A percentile compares a stretch with the other conserved stretches of the same genome.
Evolutionary conservation across 2,888 invertebrate species (phyloP).

Genomic region (Brachypalpus laphriformis): DNA sequence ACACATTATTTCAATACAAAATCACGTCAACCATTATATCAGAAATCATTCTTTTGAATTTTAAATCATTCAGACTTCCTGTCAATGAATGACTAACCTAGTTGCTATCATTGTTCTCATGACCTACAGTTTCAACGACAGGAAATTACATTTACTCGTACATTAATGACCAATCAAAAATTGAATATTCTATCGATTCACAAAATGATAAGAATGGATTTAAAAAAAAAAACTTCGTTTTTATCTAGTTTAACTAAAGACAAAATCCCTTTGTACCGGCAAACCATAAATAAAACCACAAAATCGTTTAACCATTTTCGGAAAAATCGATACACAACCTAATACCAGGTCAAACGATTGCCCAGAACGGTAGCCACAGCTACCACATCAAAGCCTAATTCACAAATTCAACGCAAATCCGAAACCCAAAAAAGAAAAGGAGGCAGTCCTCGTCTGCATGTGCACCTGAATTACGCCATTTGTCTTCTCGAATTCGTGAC

Average conservation of each 20-base stretch:
- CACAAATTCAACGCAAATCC: constrained; percentile 34
- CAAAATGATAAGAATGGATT: not conserved
- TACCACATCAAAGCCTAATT: constrained; percentile 33
- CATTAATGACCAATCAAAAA: not conserved
- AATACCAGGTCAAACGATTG: constrained; percentile 19
- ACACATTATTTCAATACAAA: no score
- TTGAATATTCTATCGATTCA: not conserved
- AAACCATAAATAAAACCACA: constrained; percentile 15
- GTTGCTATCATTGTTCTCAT: not conserved
- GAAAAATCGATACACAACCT: constrained; percentile 14
- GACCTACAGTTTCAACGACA: not conserved
- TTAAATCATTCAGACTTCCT: no score
- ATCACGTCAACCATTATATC: no score
- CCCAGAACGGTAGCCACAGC: constrained; percentile 5
- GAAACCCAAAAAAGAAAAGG: not conserved
- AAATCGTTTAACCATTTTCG: not conserved
- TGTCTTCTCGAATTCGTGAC: constrained; percentile 29
- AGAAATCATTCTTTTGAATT: no score
- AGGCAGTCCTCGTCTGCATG: constrained; percentile 32
- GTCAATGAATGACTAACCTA: not conserved
- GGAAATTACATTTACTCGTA: not conserved
- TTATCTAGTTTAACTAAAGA: not conserved
- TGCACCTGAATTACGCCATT: constrained; percentile 69
- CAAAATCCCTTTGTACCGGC: not conserved
- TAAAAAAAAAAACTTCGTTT: not conserved